Evolutionary conservation across 2,888 invertebrate genomes (phyloP).

Genomic region (Catocala sponsa): DNA sequence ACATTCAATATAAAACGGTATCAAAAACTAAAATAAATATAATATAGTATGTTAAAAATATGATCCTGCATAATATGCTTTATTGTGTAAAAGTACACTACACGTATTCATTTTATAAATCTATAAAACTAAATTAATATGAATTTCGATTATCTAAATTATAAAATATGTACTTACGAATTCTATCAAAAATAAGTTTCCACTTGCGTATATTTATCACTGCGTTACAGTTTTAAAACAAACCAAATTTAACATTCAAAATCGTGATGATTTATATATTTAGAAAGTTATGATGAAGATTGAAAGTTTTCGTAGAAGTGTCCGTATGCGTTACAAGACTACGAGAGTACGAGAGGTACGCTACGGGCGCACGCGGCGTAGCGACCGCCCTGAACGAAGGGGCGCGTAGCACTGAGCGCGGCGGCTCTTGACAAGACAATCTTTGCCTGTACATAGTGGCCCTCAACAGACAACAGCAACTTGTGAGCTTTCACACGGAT

Average conservation of each 20-base stretch:
- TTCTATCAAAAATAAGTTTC: constrained; percentile 60
- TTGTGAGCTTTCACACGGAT: constrained; percentile 80
- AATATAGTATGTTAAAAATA: no score
- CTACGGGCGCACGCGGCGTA: constrained; percentile 57
- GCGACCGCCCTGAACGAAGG: constrained; percentile 77
- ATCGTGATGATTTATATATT: constrained; percentile 25
- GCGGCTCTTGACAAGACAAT: constrained; percentile 83
- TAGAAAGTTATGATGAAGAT: constrained; percentile 33
- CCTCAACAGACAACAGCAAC: constrained; percentile 79
- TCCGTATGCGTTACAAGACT: constrained; percentile 53
- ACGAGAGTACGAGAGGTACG: constrained; percentile 54
- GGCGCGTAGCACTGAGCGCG: constrained; percentile 80
- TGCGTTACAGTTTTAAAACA: constrained; percentile 20
- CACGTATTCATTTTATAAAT: not conserved
- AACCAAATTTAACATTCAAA: constrained; percentile 34
- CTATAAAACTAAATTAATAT: not conserved
- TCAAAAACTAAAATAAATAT: no score
- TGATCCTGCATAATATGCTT: no score
- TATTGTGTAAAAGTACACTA: no score
- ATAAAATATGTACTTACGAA: constrained; percentile 67
- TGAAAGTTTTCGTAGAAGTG: constrained; percentile 62
- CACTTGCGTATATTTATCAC: constrained; percentile 48
- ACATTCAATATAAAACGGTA: no score
- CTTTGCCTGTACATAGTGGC: constrained; percentile 78
- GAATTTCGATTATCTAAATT: not conserved